Base-by-base conservation (phyloP, 2,888 invertebrate species). In the Zaprionus lineosus region DNA sequence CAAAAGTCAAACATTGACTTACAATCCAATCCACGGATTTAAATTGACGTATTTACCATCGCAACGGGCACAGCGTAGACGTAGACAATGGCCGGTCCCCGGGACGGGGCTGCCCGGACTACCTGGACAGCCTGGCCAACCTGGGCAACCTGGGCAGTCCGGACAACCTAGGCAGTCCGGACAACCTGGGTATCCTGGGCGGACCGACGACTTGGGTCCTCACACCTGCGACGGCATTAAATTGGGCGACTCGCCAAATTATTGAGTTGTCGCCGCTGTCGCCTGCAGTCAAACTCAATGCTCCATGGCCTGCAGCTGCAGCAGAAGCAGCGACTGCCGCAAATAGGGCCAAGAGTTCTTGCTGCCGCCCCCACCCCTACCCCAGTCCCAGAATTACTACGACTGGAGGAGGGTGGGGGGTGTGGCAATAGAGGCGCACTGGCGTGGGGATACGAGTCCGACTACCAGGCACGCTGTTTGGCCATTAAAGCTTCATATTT, bases 401-500 rank as follows among this genome's bases (percentile, higher is more conserved):
- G n/a, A 16, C 11, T 28, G 19, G 19, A 24, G 19, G 0, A 6
- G 11, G 37, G 19, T 28, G 14, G 15, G 6, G 24, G 12, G 4
- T 18, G 24, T 47, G 8, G 29, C 31, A 9, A 14, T 52, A n/a
- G n/a, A 47, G 53, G 64, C 46, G n/a, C 31, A 59, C 41, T 44
- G 70, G 55, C 41, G 52, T 46, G n/a, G 64, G 41, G 34, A 31
- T 7, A 18, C 29, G 48, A 61, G 56, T 60, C 55, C 57, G 48
- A 59, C 51, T 55, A 21, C 47, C 47, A 57, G 72, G 79, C 68
- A 78, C 66, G 74, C 82, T 88, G 87, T 88, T 88, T 87, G 89
- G 86, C 89, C 88, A 89, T 88, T 88, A 88, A 89, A 89, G 89
- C 88, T 88, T 86, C 86, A 88, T 89, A 88, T 89, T 89, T 89